Evolutionary conservation across 2,113 vertebrate species (phyloP).

Genomic region (Pavo muticus): DNA sequence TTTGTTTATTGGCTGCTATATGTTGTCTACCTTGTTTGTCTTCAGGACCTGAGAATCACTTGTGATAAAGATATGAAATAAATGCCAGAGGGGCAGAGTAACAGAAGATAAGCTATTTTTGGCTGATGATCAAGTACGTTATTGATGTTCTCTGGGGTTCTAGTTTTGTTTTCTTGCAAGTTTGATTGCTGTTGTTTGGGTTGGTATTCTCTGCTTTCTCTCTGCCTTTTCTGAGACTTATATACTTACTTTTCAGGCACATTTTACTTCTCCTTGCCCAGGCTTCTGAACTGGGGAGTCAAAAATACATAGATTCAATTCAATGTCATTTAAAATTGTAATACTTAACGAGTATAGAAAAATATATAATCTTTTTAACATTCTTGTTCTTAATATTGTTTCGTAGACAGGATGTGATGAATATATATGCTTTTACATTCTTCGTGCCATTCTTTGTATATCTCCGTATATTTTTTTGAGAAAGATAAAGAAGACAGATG

Average conservation of each 20-base stretch:
- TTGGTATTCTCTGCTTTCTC: neutral
- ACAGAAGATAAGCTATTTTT: neutral
- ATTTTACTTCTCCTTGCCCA: neutral
- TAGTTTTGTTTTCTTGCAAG: neutral
- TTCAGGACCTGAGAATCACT: neutral
- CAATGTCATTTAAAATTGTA: neutral
- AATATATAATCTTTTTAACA: neutral
- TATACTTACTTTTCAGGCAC: neutral
- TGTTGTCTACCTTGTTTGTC: fast-evolving
- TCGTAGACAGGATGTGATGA: neutral
- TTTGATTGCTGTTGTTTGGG: neutral
- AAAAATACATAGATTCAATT: neutral
- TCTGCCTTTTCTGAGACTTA: neutral
- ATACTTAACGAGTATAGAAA: neutral
- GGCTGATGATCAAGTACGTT: neutral
- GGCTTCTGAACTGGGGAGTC: neutral
- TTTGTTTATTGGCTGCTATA: neutral
- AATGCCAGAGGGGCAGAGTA: neutral
- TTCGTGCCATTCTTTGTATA: fast-evolving
- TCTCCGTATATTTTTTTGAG: neutral
- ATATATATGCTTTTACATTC: fast-evolving
- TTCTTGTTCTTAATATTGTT: neutral
- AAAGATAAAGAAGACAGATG: neutral
- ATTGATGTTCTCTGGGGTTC: neutral
- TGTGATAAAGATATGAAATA: fast-evolving